Conservation (phyloP, 2,113 vertebrate genomes). For the Leuciscus idus region DNA sequence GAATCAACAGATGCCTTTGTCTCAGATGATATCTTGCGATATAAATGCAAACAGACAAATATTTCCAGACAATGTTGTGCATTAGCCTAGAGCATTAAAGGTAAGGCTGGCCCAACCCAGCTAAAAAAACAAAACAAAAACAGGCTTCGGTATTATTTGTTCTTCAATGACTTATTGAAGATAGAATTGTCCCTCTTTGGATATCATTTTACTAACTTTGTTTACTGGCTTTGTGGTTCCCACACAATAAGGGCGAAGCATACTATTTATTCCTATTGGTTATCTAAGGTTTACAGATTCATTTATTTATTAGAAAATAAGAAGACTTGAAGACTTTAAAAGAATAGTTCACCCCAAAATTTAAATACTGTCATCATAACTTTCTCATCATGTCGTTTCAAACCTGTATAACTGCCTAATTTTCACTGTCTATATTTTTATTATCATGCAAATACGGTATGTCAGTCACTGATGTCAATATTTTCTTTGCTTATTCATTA, state of each 20-base stretch:
- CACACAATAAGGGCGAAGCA: background rate
- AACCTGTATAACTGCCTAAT: background rate
- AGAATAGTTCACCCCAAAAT: background rate
- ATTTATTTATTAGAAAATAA: background rate
- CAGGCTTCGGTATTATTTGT: constrained; percentile 16
- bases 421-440: background rate
- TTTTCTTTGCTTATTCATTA: background rate
- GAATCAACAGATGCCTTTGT: constrained; percentile 2
- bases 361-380: background rate
- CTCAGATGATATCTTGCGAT: background rate
- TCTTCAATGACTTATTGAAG: constrained; percentile 9
- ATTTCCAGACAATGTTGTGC: background rate
- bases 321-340: background rate
- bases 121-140: background rate
- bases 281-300: background rate
- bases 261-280: too few relatives aligned
- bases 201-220: background rate
- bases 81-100: background rate
- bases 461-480: background rate
- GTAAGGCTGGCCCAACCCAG: background rate
- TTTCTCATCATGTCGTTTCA: background rate
- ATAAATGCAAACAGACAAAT: constrained; percentile 16
- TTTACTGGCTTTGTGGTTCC: background rate
- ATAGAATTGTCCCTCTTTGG: constrained; percentile 20
- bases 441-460: background rate